A percentile compares a stretch with the other conserved stretches of the same genome.
Conservation (phyloP, 2,888 invertebrate genomes). For the Lysandra coridon region DNA sequence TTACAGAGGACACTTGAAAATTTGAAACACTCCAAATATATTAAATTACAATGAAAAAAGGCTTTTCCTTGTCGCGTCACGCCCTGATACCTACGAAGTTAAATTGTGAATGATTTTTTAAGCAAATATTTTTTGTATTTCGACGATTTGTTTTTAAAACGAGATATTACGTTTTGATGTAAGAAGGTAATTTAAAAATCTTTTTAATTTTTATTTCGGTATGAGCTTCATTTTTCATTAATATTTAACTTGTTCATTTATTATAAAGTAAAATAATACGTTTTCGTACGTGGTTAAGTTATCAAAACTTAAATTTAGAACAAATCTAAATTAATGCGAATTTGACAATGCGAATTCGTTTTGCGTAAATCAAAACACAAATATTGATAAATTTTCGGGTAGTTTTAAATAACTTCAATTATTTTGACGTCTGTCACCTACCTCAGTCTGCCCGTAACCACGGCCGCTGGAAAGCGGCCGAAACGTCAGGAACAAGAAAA, state of each 20-base stretch:
- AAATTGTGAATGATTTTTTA: constrained; percentile 17
- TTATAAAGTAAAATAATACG: no score
- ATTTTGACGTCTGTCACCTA: no score
- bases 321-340: no score
- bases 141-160: constrained; percentile 15
- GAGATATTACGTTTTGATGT: background rate
- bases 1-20: constrained; percentile 17
- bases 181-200: background rate
- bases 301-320: no score
- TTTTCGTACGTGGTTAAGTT: no score
- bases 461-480: no score
- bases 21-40: constrained; percentile 25
- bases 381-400: no score
- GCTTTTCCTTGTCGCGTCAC: background rate
- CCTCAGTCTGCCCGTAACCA: no score
- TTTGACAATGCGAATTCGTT: no score
- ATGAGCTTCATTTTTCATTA: background rate
- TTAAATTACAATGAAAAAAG: constrained; percentile 27
- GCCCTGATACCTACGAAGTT: background rate
- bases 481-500: no score
- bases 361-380: no score
- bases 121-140: constrained; percentile 15
- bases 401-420: no score
- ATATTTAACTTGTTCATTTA: background rate
- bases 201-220: background rate